Evolutionary conservation across 2,797 vertebrate genomes (phyloP).

Genomic region (Epinephelus malabaricus): DNA sequence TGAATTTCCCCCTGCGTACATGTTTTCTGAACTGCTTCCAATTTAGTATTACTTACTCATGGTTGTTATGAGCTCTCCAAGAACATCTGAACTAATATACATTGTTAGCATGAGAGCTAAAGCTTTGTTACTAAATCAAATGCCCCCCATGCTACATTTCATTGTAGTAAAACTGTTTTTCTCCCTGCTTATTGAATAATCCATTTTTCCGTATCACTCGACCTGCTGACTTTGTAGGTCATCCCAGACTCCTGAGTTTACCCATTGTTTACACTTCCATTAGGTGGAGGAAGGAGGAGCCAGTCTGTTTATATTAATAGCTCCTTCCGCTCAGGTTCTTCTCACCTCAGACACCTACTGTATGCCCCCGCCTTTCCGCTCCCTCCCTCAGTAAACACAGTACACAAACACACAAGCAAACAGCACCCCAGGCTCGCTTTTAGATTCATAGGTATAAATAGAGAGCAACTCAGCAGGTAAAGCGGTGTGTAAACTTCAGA

Average conservation of each 20-base stretch:
- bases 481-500: constrained; percentile 31
- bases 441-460: constrained; percentile 26
- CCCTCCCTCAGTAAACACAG: constrained; percentile 51
- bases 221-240: constrained; percentile 26
- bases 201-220: constrained; percentile 1
- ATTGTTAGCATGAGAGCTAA: not conserved
- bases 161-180: not conserved
- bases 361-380: constrained; percentile 41
- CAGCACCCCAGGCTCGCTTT: constrained; percentile 15
- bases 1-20: constrained; percentile 26
- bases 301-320: constrained; percentile 61
- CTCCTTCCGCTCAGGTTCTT: constrained; percentile 57
- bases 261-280: constrained; percentile 62
- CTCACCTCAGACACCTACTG: constrained; percentile 64
- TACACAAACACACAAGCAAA: constrained; percentile 40
- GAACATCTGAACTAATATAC: constrained; percentile 1
- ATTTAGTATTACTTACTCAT: constrained; percentile 1
- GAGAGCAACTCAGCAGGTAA: constrained; percentile 23
- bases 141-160: not conserved
- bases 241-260: constrained; percentile 16
- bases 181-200: not conserved
- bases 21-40: constrained; percentile 40
- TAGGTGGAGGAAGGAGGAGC: constrained; percentile 37
- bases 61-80: constrained; percentile 6
- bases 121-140: constrained; percentile 29